phyloP scores from a whole-genome alignment of 2,797 vertebrate species.

The Rhinoraja longicauda region DNA sequence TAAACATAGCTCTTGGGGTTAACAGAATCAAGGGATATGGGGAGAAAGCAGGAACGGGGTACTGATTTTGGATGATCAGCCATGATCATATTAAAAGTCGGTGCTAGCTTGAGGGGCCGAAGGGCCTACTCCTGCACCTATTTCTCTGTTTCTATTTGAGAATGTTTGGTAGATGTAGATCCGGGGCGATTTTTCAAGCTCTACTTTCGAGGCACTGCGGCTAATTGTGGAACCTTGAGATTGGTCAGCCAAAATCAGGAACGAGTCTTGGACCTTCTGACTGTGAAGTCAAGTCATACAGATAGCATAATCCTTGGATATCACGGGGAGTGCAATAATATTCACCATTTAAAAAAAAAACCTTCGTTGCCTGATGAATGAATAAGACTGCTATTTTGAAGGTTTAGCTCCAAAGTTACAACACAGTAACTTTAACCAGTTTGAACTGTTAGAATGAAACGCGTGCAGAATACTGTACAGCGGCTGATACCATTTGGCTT shows the following conservation, averaged over 20 bases:
- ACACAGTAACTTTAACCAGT: neutral
- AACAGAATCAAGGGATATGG: no score
- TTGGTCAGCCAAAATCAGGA: neutral
- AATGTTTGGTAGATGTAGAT: neutral
- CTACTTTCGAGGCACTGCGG: neutral
- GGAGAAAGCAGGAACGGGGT: no score
- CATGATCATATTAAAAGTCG: no score
- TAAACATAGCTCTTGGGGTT: no score
- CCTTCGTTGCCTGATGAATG: neutral
- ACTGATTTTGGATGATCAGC: no score
- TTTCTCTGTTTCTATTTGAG: neutral
- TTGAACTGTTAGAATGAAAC: neutral
- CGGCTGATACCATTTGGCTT: neutral
- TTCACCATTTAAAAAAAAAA: neutral
- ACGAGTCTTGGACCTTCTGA: neutral
- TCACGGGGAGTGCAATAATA: neutral
- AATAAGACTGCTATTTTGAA: neutral
- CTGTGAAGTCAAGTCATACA: neutral
- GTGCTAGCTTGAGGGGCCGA: no score
- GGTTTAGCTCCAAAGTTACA: neutral
- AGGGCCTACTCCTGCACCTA: no score
- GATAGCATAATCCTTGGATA: neutral
- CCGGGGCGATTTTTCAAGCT: neutral
- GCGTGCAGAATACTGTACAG: constrained; percentile 18
- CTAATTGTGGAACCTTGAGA: neutral